Percentiles rank a stretch among this genome's conserved stretches.
Conservation (phyloP, 2,888 invertebrate species). For the Tineola bisselliella region DNA sequence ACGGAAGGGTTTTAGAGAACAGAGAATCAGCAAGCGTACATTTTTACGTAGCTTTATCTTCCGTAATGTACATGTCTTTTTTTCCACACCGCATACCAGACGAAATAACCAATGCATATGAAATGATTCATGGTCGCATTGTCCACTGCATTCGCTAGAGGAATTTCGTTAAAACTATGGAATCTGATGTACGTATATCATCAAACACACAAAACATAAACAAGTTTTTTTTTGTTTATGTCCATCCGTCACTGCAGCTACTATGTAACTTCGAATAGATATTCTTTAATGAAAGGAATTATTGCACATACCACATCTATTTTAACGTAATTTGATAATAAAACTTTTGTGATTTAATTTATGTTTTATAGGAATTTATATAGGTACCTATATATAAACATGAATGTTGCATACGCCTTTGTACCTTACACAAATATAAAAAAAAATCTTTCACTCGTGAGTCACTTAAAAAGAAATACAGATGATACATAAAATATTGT, state of each 20-base stretch:
- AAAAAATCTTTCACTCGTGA: no score
- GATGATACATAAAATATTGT: no score
- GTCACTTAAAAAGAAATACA: no score
- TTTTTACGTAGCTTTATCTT: constrained; percentile 10
- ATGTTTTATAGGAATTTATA: no score
- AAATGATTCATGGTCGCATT: constrained; percentile 5
- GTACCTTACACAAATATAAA: no score
- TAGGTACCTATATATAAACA: no score
- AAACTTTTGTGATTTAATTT: no score
- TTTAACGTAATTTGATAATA: no score
- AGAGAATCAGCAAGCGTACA: constrained; percentile 10
- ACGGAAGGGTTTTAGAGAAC: constrained; percentile 13
- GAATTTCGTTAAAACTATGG: background rate
- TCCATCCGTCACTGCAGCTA: background rate
- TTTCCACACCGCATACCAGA: constrained; percentile 4
- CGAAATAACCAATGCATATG: constrained; percentile 11
- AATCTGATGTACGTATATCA: background rate
- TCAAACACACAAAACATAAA: background rate
- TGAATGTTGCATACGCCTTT: no score
- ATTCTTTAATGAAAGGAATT: no score
- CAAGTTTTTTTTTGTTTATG: background rate
- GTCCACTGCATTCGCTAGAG: background rate
- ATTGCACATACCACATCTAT: no score
- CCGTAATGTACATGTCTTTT: constrained; percentile 7
- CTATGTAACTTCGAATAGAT: no score